phyloP scores from a whole-genome alignment of 2,113 vertebrate species.

The Rhodinocichla rosea region DNA sequence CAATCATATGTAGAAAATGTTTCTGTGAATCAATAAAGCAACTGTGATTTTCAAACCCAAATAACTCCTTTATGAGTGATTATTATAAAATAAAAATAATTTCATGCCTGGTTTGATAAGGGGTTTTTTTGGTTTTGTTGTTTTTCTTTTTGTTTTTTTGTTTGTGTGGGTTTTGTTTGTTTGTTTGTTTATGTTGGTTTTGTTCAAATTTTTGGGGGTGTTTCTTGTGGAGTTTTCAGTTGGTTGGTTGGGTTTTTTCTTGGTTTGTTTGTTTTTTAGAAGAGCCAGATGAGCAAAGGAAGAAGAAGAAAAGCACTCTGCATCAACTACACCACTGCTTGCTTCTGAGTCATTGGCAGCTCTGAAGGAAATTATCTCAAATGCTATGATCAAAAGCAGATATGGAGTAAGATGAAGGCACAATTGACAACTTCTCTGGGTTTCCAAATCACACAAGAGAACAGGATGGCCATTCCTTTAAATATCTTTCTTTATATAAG shows the following conservation, averaged over 20 bases:
- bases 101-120: neutral
- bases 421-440: neutral
- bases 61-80: neutral
- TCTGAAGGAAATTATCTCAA: neutral
- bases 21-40: neutral
- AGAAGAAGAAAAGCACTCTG: neutral
- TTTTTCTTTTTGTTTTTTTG: neutral
- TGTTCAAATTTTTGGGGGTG: neutral
- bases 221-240: neutral
- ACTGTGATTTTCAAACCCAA: neutral
- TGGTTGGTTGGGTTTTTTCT: neutral
- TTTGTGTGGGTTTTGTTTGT: neutral
- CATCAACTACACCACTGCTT: neutral
- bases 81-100: neutral
- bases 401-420: neutral
- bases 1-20: neutral
- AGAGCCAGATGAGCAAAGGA: neutral
- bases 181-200: neutral
- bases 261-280: neutral
- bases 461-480: neutral
- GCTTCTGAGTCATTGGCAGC: neutral
- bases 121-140: neutral
- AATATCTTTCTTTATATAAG: neutral
- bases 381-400: neutral
- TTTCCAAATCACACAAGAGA: neutral